Conservation (phyloP, 2,888 invertebrate species). For the Catocala nupta region DNA sequence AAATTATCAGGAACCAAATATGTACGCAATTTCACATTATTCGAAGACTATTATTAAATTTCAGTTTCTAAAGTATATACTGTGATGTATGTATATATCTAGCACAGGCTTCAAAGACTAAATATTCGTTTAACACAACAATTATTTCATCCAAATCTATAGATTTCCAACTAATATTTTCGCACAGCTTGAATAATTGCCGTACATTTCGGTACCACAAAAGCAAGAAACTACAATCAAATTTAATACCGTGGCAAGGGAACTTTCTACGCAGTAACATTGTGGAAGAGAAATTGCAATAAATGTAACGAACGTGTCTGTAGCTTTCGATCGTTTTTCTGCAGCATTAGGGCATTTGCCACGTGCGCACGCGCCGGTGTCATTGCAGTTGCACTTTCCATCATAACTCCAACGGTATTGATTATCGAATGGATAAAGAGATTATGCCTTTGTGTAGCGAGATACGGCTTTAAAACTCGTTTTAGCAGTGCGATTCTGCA, state of each 20-base stretch:
- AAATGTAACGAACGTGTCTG: slow-evolving; percentile 34
- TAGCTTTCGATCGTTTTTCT: slow-evolving; percentile 45
- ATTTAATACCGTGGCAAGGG: slow-evolving; percentile 20
- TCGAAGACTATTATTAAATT: too few species aligned
- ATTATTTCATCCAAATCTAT: too few species aligned
- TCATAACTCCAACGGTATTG: slow-evolving; percentile 1
- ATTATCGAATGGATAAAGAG: not conserved
- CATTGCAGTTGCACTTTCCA: slow-evolving; percentile 7
- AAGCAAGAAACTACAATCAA: not conserved
- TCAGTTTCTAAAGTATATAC: too few species aligned
- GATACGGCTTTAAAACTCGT: too few species aligned
- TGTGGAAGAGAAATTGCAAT: slow-evolving; percentile 45
- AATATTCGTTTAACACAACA: too few species aligned
- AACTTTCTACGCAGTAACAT: slow-evolving; percentile 37
- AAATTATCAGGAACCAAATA: too few species aligned
- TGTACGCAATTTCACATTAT: too few species aligned
- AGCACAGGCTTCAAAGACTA: too few species aligned
- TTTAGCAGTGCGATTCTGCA: too few species aligned
- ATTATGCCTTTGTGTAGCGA: not conserved
- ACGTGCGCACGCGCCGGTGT: slow-evolving; percentile 24
- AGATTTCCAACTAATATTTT: too few species aligned
- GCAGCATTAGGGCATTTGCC: slow-evolving; percentile 31
- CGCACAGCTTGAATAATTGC: too few species aligned
- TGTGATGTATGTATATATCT: too few species aligned
- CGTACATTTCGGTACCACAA: not conserved